Evolutionary conservation across 2,797 vertebrate species (phyloP).

Genomic region (Ptychadena robeensis): DNA sequence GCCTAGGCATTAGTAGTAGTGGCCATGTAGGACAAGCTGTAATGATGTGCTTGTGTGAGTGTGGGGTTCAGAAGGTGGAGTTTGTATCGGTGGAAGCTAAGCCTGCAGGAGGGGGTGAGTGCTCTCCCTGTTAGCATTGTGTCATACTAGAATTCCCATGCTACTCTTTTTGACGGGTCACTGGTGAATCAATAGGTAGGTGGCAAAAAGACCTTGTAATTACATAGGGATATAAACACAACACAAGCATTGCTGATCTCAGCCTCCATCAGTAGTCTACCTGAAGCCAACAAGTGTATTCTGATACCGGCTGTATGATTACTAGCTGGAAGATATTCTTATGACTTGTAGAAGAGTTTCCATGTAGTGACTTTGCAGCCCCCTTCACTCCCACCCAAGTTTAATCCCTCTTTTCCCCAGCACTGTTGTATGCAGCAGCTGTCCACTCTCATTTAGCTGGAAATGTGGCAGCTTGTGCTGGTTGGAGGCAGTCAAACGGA

Average conservation of each 20-base stretch:
- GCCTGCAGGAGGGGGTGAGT: conserved; percentile 62
- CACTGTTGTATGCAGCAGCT: conserved; percentile 86
- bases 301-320: neutral
- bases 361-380: conserved; percentile 63
- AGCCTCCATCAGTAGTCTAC: conserved; percentile 62
- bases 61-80: conserved; percentile 57
- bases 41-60: conserved; percentile 27
- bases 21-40: conserved; percentile 22
- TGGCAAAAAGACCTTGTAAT: conserved; percentile 96
- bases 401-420: conserved; percentile 85
- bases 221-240: conserved; percentile 79
- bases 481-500: conserved; percentile 84
- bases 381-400: conserved; percentile 62
- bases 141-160: conserved; percentile 91
- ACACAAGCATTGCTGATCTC: neutral
- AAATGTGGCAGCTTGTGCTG: conserved; percentile 87
- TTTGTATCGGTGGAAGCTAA: conserved; percentile 54
- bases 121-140: conserved; percentile 73
- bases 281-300: conserved; percentile 55
- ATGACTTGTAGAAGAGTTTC: conserved; percentile 59
- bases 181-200: conserved; percentile 97
- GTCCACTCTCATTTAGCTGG: conserved; percentile 84
- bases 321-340: neutral
- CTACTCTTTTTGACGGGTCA: conserved; percentile 99
- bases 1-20: neutral